Conservation (phyloP, 2,113 vertebrate species). For the Mus musculus region GRCm39 chr2:140572001-140572500, state of each 20-base stretch:
- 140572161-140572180: neutral
- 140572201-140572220: neutral
- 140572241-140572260: neutral
- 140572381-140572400: neutral
- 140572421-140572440: neutral
- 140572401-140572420: neutral
- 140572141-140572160: neutral
- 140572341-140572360: neutral
- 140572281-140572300: neutral
- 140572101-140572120: conserved; percentile 41
- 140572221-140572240: neutral
- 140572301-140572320: neutral
- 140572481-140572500: neutral
- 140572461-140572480: neutral
- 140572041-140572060: neutral
- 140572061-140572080: conserved; percentile 4
- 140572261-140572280: neutral
- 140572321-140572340: too few species aligned
- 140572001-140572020: neutral
- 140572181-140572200: neutral
- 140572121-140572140: neutral
- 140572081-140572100: neutral
- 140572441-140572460: neutral
- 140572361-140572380: too few species aligned
- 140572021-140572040: too few species aligned